Evolutionary conservation across 1,140 invertebrate genomes (phyloP).

Genomic region (Drosophila sturtevanti): DNA sequence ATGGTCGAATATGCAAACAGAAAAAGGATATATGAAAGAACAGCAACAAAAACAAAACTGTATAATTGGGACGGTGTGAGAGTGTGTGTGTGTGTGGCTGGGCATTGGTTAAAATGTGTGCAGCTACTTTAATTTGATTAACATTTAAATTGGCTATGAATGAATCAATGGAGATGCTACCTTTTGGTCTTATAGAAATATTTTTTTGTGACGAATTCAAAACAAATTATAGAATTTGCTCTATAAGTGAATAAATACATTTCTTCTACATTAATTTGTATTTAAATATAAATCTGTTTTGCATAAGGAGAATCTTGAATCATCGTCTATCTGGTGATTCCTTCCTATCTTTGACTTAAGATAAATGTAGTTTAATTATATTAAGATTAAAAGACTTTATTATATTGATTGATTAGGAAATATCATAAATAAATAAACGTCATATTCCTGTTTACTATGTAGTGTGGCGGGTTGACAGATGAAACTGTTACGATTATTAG

Average conservation of each 20-base stretch:
- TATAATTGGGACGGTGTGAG: constrained; percentile 6
- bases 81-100: not conserved
- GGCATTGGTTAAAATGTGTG: constrained; percentile 51
- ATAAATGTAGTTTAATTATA: no score
- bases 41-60: constrained; percentile 23
- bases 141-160: constrained; percentile 61
- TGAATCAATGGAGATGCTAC: constrained; percentile 27
- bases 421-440: no score
- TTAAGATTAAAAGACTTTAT: no score
- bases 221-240: not conserved
- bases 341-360: no score
- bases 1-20: constrained; percentile 47
- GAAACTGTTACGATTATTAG: no score
- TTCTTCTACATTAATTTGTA: not conserved
- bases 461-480: no score
- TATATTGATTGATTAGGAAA: no score
- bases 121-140: constrained; percentile 73
- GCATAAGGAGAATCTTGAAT: no score
- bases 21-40: constrained; percentile 30
- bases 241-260: not conserved
- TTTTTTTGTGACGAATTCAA: not conserved
- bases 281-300: no score
- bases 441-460: no score
- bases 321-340: no score
- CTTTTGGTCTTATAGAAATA: constrained; percentile 21